Evolutionary conservation across 1,140 invertebrate genomes (phyloP), one percentile per base, ranked within the genome.

Genomic region (Brachionus manjavacas): DNA sequence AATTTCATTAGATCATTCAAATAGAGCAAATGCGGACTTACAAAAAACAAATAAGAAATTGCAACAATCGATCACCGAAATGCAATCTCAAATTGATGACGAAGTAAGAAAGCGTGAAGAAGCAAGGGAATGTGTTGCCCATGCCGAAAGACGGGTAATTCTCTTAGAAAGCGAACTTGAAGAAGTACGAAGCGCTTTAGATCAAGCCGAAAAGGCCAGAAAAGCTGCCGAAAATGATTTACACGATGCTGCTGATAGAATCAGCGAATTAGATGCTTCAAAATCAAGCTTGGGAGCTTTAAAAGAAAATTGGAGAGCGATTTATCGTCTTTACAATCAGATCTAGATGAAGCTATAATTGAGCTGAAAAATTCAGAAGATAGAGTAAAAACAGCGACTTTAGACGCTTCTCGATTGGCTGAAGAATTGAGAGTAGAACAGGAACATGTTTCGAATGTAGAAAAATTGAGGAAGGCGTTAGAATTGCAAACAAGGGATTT

Each of bases 1-100:
- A 91, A 97, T 99, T 87, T 96, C 96, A 88, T 91, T 99, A 87
- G 97, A 99, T 92, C 86, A 86, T 80, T 86, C 89, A 68, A 90
- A 90, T 87, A 84, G 89, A 20, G 95, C 95, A 86, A 98, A 97
- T 89, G 95, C 95, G 87, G 97, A 99, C 90, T 94, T 96, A 85
- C 97, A 99, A 91, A 99, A 98, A 93, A 98, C 95, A 91, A 96
- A 98, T 91, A 99, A 99, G 92, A 91, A 91, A 90, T 96, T 97
- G 92, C 96, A 98, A 91, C 94, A 96, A 90, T 95, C 97, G 28
- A 68, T 78, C 49, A 41, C 1, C 86, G 89, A 90, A 85, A 83
- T 89, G 49, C 88, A 91, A 90, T 93, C 94, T 85, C 94, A 95
- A 85, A 92, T 98, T 85, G 97, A 99, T 89, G 97, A 99, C 88